Evolutionary conservation across 1,140 invertebrate genomes (phyloP), one percentile per base, ranked within the genome.

Genomic region (Brachionus sp.): DNA sequence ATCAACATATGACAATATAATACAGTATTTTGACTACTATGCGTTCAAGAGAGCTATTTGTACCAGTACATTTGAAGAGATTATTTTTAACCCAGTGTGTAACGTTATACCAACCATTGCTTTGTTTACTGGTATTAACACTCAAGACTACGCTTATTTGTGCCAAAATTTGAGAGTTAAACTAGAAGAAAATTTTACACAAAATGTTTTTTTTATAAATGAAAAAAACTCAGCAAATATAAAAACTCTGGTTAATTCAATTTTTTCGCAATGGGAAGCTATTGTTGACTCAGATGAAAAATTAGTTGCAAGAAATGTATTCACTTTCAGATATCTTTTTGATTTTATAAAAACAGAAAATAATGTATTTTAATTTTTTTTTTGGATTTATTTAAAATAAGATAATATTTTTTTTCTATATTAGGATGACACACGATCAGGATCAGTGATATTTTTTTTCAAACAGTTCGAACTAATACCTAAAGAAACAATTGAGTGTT

Each of bases 1-100:
- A 12, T 80, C 77, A 13, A 80, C 50, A 16, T 80, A 62, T 62
- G 62, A 80, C 3, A 80, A 57, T 39, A 62, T 80, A 16, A 3
- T 80, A 23, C 77, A 80, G 9, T 80, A 80, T 80, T 80, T 62
- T 80, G 77, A 80, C 37, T 80, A 57, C 23, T 80, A 80, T 62
- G 77, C 77, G 0, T 57, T 66, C 50, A 80, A 66, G 50, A 23
- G 77, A n/a, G 35, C 50, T 23, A 25, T 80, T 7, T 75, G 70
- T 29, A 75, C 70, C 16, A 46, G 42, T 25, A 23, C 70, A 5
- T 25, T 5, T 13, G 25, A 57, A 10, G 77, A 80, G 9, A 62
- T 80, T 25, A 44, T 80, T 39, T 80, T 80, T 13, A 80, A 80
- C 39, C 77, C 77, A 9, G 39, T 66, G n/a, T 80, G 50, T 19